Percentiles rank a stretch among this genome's conserved stretches.
phyloP scores from a whole-genome alignment of 1,140 invertebrate species.

The Bombus breviceps region DNA sequence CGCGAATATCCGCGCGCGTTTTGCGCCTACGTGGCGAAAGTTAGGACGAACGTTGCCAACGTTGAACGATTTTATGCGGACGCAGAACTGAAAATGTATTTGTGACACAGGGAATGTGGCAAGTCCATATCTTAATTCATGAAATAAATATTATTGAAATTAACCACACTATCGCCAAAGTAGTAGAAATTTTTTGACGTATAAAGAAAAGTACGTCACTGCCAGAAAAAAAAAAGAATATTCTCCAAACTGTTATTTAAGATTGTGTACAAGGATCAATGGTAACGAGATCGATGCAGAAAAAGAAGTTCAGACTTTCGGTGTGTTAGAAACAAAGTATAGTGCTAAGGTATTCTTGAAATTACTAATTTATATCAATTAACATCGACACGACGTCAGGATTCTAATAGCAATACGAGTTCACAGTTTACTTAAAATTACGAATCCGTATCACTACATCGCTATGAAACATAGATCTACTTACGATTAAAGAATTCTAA shows the following conservation, averaged over 20 bases:
- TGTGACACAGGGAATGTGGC: not conserved
- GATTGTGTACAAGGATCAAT: not conserved
- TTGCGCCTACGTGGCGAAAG: not conserved
- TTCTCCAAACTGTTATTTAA: constrained; percentile 1
- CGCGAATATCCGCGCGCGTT: not conserved
- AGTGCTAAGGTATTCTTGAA: constrained; percentile 1
- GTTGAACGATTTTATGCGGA: constrained; percentile 28
- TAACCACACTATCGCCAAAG: not conserved
- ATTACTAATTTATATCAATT: constrained; percentile 15
- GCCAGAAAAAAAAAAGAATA: not conserved
- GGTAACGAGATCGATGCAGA: not conserved
- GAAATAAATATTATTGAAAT: too few species aligned
- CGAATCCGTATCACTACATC: constrained; percentile 24
- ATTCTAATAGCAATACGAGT: constrained; percentile 35
- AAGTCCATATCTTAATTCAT: not conserved
- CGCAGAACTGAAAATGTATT: constrained; percentile 8
- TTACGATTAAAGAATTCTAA: constrained; percentile 23
- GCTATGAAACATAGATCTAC: constrained; percentile 24
- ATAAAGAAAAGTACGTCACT: constrained; percentile 36
- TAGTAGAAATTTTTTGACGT: not conserved
- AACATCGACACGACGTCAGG: constrained; percentile 29
- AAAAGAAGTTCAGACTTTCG: not conserved
- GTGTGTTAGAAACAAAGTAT: not conserved
- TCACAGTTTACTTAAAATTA: constrained; percentile 23
- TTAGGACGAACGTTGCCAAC: constrained; percentile 20